Evolutionary conservation across 2,888 invertebrate genomes (phyloP), one percentile per base, ranked within the genome.

Genomic region (Exocentrus adspersus): DNA sequence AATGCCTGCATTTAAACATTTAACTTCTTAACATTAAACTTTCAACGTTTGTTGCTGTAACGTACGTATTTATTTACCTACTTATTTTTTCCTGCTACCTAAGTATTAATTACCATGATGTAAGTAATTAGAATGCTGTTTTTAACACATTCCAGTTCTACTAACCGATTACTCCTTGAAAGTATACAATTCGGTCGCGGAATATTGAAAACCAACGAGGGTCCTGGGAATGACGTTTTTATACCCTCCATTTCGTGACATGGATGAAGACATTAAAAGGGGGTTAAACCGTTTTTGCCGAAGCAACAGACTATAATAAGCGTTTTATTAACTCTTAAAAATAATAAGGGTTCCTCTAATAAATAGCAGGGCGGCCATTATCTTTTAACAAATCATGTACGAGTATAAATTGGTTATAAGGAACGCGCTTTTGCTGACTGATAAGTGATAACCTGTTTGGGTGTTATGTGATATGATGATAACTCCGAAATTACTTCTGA

Each of bases 291-390:
- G 50, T 50, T 30, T 24, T 50, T 50, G 17, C 12, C 20, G 21
- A 17, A 14, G 50, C 17, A 28, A 50, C 30, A 50, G 28, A 10
- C 16, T 16, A 50, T 50, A 24, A 14, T 14, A 50, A 50, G 16
- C 24, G 30, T 50, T 50, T 50, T 50, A 50, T 30, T 50, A 50
- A 30, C 28, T 16, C 30, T 30, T 30, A 50, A 50, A 50, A 50
- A 28, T 50, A 50, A 50, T 30, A 30, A 50, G 50, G 50, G 30
- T 28, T 17, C 6, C 14, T 30, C 28, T 50, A 50, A 50, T 50
- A 50, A 50, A 50, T 30, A 30, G 10, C 14, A 2, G 14, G 16
- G 12, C 10, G 50, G 50, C 30, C 30, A 16, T 50, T 30, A 50
- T 37, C 37, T 37, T 37, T 37, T 37, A 37, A n/a, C 37, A 37